phyloP scores from a whole-genome alignment of 1,140 invertebrate genomes.

The Papilio dardanus region DNA sequence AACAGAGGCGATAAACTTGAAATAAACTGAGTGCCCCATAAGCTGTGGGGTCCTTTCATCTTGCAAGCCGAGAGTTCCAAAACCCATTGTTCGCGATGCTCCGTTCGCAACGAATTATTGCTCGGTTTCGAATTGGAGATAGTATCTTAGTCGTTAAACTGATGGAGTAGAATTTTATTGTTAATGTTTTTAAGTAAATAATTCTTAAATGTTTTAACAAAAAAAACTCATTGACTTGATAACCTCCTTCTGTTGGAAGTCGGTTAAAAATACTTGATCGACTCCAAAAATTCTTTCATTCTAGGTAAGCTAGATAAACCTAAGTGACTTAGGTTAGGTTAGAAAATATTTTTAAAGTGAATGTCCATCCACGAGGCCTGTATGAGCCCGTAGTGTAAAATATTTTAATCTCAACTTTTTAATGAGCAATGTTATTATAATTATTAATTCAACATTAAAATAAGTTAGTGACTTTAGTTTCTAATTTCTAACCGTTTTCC shows the following conservation, averaged over 20 bases:
- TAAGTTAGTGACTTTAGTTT: constrained; percentile 4
- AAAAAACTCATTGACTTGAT: too few relatives aligned
- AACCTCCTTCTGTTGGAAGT: too few relatives aligned
- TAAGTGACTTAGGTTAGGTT: too few relatives aligned
- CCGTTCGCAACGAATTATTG: constrained; percentile 48
- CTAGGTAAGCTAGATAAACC: too few relatives aligned
- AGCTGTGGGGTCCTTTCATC: constrained; percentile 34
- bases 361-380: neutral
- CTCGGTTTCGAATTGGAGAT: neutral
- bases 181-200: neutral
- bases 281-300: too few relatives aligned
- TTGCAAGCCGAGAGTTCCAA: constrained; percentile 37
- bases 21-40: constrained; percentile 49
- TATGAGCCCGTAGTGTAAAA: neutral
- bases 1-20: constrained; percentile 49
- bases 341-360: neutral
- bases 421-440: neutral
- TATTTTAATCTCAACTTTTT: neutral
- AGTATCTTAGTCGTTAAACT: neutral
- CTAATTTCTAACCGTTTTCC: constrained; percentile 10
- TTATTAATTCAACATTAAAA: neutral
- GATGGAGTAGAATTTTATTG: neutral
- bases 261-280: too few relatives aligned
- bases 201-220: neutral
- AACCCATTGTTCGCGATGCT: constrained; percentile 47